These are phyloP conservation scores for Channa striata DNA, from an alignment of 2,797 vertebrate genomes.

Conservation along the genomic window DNA sequence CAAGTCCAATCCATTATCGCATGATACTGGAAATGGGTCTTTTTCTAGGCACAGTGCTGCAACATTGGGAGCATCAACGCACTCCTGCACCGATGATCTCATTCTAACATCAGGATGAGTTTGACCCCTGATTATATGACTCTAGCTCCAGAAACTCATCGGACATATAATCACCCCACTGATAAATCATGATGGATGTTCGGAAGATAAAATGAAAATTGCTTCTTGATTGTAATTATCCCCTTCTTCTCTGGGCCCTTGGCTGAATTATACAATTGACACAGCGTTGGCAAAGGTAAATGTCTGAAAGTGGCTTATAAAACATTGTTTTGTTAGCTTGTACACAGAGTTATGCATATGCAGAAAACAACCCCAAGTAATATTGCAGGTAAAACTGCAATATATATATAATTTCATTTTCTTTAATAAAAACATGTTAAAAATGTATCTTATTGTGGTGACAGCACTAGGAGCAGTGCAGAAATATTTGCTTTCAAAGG, in stretches of 20 bases:
- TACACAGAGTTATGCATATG: background rate
- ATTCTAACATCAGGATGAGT: constrained; percentile 15
- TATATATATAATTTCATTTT: too few species aligned
- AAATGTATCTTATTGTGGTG: too few species aligned
- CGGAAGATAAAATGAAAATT: constrained; percentile 11
- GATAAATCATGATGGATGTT: constrained; percentile 35
- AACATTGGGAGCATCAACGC: background rate
- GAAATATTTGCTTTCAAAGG: too few species aligned
- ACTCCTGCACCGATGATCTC: background rate
- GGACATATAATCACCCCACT: constrained; percentile 19
- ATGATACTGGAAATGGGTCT: constrained; percentile 32
- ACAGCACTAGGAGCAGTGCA: too few species aligned
- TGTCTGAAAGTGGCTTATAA: background rate
- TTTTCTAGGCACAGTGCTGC: background rate
- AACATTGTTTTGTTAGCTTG: background rate
- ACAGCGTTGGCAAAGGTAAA: background rate
- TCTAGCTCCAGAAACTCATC: too few species aligned
- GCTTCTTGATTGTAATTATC: constrained; percentile 24
- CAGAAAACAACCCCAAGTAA: too few species aligned
- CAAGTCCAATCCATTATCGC: constrained; percentile 23
- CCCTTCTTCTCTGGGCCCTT: constrained; percentile 24
- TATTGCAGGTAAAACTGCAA: too few species aligned
- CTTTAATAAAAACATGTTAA: too few species aligned
- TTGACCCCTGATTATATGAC: constrained; percentile 8
- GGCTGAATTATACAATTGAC: constrained; percentile 37